Conservation (phyloP, 2,888 invertebrate species). For the Micoletzkya japonica region DNA sequence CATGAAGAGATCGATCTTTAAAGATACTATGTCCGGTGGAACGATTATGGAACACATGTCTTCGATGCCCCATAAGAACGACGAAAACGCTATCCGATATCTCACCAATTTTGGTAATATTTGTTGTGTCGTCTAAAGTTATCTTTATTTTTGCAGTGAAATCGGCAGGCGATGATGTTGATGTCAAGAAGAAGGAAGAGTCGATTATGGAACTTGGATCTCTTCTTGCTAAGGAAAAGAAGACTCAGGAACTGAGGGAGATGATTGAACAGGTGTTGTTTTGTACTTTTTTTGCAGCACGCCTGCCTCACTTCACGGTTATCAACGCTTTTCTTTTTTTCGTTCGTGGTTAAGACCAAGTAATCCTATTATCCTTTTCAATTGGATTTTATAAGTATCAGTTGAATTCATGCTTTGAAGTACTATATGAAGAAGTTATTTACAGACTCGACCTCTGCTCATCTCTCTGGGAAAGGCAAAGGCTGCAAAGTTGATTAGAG, state of each 20-base stretch:
- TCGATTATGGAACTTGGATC: slow-evolving; percentile 89
- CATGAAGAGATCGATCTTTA: no score
- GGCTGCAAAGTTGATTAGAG: slow-evolving; percentile 94
- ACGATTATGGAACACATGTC: slow-evolving; percentile 56
- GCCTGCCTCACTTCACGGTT: neutral
- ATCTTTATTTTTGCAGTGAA: slow-evolving; percentile 38
- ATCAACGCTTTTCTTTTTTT: neutral
- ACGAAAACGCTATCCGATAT: slow-evolving; percentile 54
- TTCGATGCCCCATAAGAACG: slow-evolving; percentile 52
- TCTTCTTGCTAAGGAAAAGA: slow-evolving; percentile 80
- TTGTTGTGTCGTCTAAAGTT: slow-evolving; percentile 25
- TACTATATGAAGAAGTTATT: neutral
- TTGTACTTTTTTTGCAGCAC: neutral
- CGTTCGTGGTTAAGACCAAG: no score
- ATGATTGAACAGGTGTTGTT: slow-evolving; percentile 29
- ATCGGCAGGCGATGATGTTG: slow-evolving; percentile 75
- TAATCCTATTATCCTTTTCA: neutral
- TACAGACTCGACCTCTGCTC: slow-evolving; percentile 86
- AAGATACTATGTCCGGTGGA: slow-evolving; percentile 53
- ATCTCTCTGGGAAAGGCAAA: slow-evolving; percentile 95
- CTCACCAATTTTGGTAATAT: slow-evolving; percentile 51
- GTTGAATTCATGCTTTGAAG: neutral
- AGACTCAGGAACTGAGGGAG: slow-evolving; percentile 47
- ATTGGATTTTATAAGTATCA: neutral
- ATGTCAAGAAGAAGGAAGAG: slow-evolving; percentile 87